Percentiles rank a stretch among this genome's conserved stretches.
Evolutionary conservation across 2,888 invertebrate species (phyloP).

Genomic region (Hirtodrosophila histrioides): DNA sequence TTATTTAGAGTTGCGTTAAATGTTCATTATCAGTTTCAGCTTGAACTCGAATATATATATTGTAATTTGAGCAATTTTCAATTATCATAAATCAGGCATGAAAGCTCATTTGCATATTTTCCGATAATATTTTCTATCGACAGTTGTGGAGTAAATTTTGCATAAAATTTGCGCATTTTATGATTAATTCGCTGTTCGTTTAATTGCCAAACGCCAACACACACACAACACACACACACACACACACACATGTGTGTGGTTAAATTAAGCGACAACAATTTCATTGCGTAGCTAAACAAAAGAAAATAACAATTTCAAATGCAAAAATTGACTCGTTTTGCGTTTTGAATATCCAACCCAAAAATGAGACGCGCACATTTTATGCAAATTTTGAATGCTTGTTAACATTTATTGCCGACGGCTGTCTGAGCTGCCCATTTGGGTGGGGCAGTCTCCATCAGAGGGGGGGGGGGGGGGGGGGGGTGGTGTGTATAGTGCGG

Average conservation of each 20-base stretch:
- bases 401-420: conserved; percentile 74
- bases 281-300: conserved; percentile 29
- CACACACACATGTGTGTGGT: background rate
- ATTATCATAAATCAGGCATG: conserved; percentile 67
- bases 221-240: conserved; percentile 3
- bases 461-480: conserved; percentile 16
- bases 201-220: conserved; percentile 53
- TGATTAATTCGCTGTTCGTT: conserved; percentile 65
- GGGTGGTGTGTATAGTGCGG: background rate
- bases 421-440: conserved; percentile 21
- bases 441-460: background rate
- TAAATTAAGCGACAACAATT: conserved; percentile 6
- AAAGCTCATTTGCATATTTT: conserved; percentile 20
- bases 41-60: conserved; percentile 1
- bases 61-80: conserved; percentile 48
- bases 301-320: conserved; percentile 43
- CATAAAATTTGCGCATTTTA: conserved; percentile 48
- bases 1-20: background rate
- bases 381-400: conserved; percentile 72
- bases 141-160: conserved; percentile 39
- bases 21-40: conserved; percentile 6
- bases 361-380: conserved; percentile 56
- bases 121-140: conserved; percentile 32
- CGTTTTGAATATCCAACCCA: conserved; percentile 35
- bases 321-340: conserved; percentile 57